Evolutionary conservation across 2,113 vertebrate genomes (phyloP).

Genomic region (Indicator indicator): DNA sequence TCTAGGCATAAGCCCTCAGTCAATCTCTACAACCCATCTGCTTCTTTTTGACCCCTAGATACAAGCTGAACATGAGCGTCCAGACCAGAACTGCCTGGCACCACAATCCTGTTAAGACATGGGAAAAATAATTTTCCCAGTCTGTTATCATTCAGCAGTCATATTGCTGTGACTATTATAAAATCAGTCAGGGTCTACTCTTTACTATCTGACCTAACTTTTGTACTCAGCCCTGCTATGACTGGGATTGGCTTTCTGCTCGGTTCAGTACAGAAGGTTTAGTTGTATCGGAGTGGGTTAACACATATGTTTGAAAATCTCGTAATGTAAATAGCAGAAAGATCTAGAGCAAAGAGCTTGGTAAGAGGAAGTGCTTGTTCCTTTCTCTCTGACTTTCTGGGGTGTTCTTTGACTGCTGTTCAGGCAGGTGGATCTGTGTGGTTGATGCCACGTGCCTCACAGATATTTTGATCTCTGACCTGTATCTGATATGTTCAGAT

Average conservation of each 20-base stretch:
- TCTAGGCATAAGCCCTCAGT: fast-evolving
- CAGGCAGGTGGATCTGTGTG: background rate
- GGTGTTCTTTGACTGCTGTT: background rate
- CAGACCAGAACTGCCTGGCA: background rate
- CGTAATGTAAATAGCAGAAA: background rate
- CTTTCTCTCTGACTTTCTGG: background rate
- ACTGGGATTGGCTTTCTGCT: background rate
- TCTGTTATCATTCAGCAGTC: background rate
- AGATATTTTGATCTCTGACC: conserved; percentile 46
- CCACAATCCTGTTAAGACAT: background rate
- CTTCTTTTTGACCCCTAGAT: background rate
- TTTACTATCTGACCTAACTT: background rate
- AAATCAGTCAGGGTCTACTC: background rate
- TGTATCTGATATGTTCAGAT: background rate
- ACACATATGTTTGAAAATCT: background rate
- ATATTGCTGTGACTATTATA: background rate
- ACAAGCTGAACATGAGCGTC: background rate
- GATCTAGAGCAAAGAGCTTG: background rate
- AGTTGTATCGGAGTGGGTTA: background rate
- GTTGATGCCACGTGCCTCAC: background rate
- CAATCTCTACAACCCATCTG: background rate
- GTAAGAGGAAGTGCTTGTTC: background rate
- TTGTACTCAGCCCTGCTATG: background rate
- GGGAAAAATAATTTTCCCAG: background rate
- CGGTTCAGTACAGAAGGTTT: background rate